Base-by-base conservation (phyloP, 2,113 vertebrate species). In the Alligator sinensis region DNA sequence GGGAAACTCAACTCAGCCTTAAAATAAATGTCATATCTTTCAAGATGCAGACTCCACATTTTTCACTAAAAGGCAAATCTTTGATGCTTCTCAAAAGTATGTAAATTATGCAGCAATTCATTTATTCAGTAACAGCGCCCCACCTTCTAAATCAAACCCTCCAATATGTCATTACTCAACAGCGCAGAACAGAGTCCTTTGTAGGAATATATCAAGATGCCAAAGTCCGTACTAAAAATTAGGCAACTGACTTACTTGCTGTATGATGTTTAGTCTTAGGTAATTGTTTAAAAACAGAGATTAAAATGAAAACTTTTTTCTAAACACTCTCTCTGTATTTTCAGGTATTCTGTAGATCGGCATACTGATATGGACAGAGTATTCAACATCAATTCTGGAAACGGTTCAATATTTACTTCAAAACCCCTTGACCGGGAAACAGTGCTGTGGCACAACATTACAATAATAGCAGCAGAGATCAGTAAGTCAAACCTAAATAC, bases 281-380 rank as follows among this genome's bases (percentile, higher is more conserved):
- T 87, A 94, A 77, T 55, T 19, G 75, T 70, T 93, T 87, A 77
- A 94, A 86, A 97, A 63, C 15, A 60, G 78, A 86, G 95, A 91
- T 78, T 90, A 68, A 83, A 94, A 94, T 54, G 30, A 92, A 96
- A 94, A n/a, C 24, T n/a, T 88, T 79, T 30, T 91, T 80, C 90
- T 97, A 96, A 97, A 89, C 72, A 54, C 38, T 89, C 3, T 90
- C 77, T 96, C 91, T 97, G 63, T 86, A 38, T 94, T 96, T 98
- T 91, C 98, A 99, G 99, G 97, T 99, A 99, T 97, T 98, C 99
- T 62, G 98, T 99, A 55, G 99, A 99, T 97, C 98, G 99, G 16
- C 98, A 98, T 92, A 99, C 99, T 3, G 99, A 99, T 97, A 98
- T 99, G 99, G 99, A 99, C 98, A 98, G 99, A 91, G 98, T 99